These are phyloP conservation scores for Drosophila chauvacae DNA, from an alignment of 1,140 invertebrate genomes.

Conservation along the genomic window DNA sequence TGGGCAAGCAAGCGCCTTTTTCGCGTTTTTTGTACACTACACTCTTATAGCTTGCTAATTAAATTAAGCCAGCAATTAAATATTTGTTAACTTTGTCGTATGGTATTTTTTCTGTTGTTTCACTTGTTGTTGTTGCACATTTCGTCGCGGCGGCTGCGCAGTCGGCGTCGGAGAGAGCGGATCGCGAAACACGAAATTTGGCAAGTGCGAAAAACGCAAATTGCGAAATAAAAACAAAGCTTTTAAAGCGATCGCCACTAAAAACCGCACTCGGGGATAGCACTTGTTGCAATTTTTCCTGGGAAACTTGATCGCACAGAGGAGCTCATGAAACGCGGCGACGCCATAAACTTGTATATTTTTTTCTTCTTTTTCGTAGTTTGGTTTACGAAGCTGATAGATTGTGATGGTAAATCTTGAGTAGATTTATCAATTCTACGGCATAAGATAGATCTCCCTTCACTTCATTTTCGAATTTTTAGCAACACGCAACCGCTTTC, in stretches of 20 bases:
- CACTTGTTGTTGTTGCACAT: conserved; percentile 63
- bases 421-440: too few relatives aligned
- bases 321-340: conserved; percentile 9
- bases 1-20: not conserved
- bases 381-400: too few relatives aligned
- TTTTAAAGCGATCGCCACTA: conserved; percentile 1
- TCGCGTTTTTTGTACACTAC: conserved; percentile 27
- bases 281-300: conserved; percentile 26
- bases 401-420: too few relatives aligned
- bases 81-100: conserved; percentile 58
- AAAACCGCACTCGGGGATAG: not conserved
- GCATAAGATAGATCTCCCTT: too few relatives aligned
- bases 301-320: conserved; percentile 1
- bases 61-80: conserved; percentile 64
- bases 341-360: too few relatives aligned
- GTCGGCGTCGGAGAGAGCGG: conserved; percentile 39
- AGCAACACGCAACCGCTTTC: too few relatives aligned
- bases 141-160: conserved; percentile 62
- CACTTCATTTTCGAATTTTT: too few relatives aligned
- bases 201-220: conserved; percentile 31
- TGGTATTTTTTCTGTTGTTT: conserved; percentile 20
- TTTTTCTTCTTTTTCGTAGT: too few relatives aligned
- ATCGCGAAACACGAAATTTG: conserved; percentile 9
- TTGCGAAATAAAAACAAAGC: conserved; percentile 20
- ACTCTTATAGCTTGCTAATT: conserved; percentile 55